Evolutionary conservation across 2,888 invertebrate genomes (phyloP).

Genomic region (Luffia ferchaultella): DNA sequence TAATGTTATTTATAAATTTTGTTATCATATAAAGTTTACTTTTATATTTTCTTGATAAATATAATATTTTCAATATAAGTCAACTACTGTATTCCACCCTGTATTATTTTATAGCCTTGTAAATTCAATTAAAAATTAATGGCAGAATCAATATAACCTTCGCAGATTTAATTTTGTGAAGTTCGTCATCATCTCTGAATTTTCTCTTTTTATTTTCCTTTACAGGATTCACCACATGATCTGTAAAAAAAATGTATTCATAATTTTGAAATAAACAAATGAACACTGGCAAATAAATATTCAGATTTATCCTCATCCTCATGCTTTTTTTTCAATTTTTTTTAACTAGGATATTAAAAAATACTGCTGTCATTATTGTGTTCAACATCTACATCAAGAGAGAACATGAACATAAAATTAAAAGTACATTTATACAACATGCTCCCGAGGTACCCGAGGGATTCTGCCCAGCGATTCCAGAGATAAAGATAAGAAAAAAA

Average conservation of each 20-base stretch:
- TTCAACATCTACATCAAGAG: not conserved
- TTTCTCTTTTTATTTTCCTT: constrained; percentile 35
- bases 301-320: not conserved
- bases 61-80: too few species aligned
- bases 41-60: too few species aligned
- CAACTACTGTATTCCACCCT: too few species aligned
- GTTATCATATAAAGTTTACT: too few species aligned
- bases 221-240: not conserved
- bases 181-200: constrained; percentile 32
- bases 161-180: constrained; percentile 30
- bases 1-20: too few species aligned
- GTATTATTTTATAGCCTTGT: too few species aligned
- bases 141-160: not conserved
- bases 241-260: not conserved
- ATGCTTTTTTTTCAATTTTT: not conserved
- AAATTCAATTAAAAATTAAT: not conserved
- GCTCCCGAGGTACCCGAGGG: too few species aligned
- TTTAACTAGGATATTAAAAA: not conserved
- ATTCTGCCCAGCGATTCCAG: too few species aligned
- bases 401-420: not conserved
- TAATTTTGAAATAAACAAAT: too few species aligned
- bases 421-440: not conserved
- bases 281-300: not conserved
- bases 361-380: not conserved
- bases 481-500: too few species aligned